These are phyloP conservation scores for Austrolebias charrua DNA, from an alignment of 2,797 vertebrate genomes.

Conservation along the genomic window DNA sequence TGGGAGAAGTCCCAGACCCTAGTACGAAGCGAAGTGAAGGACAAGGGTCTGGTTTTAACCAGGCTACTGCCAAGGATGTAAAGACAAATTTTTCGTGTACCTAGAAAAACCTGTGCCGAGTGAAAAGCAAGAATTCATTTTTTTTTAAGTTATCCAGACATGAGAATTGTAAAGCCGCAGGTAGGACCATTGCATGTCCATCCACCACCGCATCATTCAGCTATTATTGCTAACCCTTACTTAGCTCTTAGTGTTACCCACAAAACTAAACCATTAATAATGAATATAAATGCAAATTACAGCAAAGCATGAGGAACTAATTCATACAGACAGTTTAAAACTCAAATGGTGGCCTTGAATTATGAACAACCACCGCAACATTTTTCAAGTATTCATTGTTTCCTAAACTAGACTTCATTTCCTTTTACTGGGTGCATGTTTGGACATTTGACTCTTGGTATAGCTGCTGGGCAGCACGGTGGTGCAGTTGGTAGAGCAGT, in stretches of 20 bases:
- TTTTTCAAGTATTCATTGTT: neutral
- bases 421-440: too few relatives aligned
- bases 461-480: too few relatives aligned
- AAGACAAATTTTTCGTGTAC: constrained; percentile 3
- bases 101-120: neutral
- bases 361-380: constrained; percentile 43
- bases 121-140: neutral
- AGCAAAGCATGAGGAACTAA: constrained; percentile 29
- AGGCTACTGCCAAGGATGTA: constrained; percentile 1
- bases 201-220: constrained; percentile 1
- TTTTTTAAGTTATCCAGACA: neutral
- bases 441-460: too few relatives aligned
- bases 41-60: too few relatives aligned
- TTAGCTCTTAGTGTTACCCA: constrained; percentile 33
- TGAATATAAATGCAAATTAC: constrained; percentile 55
- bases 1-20: too few relatives aligned
- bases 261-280: constrained; percentile 57
- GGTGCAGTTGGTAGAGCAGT: too few relatives aligned
- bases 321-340: constrained; percentile 35
- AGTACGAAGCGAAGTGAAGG: too few relatives aligned
- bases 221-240: constrained; percentile 10
- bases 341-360: constrained; percentile 36
- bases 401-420: too few relatives aligned
- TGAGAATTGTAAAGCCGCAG: constrained; percentile 12
- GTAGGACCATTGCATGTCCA: neutral